Evolutionary conservation across 2,113 vertebrate species (phyloP).

Genomic region (Cryptotis parvus): DNA sequence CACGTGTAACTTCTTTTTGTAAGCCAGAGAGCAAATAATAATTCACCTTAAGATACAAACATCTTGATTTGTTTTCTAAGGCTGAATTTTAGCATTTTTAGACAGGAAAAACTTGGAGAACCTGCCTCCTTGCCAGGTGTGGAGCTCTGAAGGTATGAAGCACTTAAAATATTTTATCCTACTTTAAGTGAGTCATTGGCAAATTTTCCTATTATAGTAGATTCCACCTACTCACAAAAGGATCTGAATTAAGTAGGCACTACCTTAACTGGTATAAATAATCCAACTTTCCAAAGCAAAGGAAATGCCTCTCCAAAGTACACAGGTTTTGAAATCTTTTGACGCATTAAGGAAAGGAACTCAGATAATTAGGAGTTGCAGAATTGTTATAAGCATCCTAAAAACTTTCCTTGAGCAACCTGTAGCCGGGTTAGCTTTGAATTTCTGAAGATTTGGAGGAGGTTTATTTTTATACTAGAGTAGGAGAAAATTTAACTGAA

Average conservation of each 20-base stretch:
- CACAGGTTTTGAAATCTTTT: constrained; percentile 29
- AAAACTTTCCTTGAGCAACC: neutral
- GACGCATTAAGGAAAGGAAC: neutral
- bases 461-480: neutral
- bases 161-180: neutral
- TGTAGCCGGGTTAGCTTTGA: neutral
- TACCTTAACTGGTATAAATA: constrained; percentile 10
- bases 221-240: neutral
- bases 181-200: constrained; percentile 44
- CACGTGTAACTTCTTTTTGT: too few relatives aligned
- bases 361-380: neutral
- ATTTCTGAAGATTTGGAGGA: constrained; percentile 42
- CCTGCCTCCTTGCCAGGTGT: too few relatives aligned
- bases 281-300: constrained; percentile 20
- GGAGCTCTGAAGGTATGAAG: neutral
- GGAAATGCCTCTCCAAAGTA: neutral
- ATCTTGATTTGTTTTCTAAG: too few relatives aligned
- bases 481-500: neutral
- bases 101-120: too few relatives aligned
- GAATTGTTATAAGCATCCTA: neutral
- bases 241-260: constrained; percentile 29
- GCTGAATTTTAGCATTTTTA: too few relatives aligned
- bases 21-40: too few relatives aligned
- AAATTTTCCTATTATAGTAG: constrained; percentile 19
- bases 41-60: too few relatives aligned